Base-by-base conservation (phyloP, 2,888 invertebrate genomes). In the Cremastobaeus sp. region DNA sequence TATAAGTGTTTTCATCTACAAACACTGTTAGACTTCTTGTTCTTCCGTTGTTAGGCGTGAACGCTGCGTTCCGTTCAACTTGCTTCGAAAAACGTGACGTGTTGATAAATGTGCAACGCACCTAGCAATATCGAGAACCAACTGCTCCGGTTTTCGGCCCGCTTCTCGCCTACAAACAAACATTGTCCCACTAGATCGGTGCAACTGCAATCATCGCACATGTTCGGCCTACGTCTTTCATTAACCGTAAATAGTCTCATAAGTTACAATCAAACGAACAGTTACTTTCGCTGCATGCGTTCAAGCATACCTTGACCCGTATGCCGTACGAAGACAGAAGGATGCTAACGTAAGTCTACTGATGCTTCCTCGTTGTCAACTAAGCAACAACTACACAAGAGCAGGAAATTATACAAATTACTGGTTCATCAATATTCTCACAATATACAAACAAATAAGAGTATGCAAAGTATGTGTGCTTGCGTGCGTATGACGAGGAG, bases 191-290 rank as follows among this genome's bases (percentile, higher is more conserved):
- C 57, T 57, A 48, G 48, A 69, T 59, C 37, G 52, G 52, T 52
- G 59, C 34, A 69, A 60, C 59, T 57, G 68, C 34, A 52, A 69
- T 60, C 54, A 64, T 71, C 64, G 64, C 62, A 64, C 68, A 59
- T 47, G 52, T 70, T 70, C 70, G 70, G 55, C 62, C 62, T 70
- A 62, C 28, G 70, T 70, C 62, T 64, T 70, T 70, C 55, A 62
- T 41, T 50, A 64, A 62, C 15, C 54, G 48, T 62, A 69, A 69
- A 39, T 54, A 69, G 43, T 68, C 57, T 37, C 35, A 59, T 68
- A 59, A 68, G 43, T 59, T 43, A 35, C 50, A 59, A 68, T 68
- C 45, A 59, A 62, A 57, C 50, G 52, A 52, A 71, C 45, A 20
- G 47, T 70, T 64, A 55, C 47, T 65, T 72, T 60, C 17, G 57